Evolutionary conservation across 35 echinoderm and acorn worm genomes (phyloP).

Genomic region (Apostichopus parvimensis): DNA sequence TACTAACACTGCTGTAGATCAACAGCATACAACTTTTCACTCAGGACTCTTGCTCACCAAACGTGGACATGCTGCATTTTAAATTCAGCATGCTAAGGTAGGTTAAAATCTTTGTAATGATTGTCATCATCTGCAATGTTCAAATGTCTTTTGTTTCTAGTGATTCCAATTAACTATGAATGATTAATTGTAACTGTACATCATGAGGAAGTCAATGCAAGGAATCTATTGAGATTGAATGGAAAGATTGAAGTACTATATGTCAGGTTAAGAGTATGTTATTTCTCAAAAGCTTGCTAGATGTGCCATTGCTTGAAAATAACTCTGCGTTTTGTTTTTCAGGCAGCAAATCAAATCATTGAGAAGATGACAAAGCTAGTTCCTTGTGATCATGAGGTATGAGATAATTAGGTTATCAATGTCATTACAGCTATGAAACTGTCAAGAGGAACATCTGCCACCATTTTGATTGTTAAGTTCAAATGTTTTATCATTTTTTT

Average conservation of each 20-base stretch:
- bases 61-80: no score
- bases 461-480: no score
- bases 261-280: no score
- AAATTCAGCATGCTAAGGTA: neutral
- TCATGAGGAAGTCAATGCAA: neutral
- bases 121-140: neutral
- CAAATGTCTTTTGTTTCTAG: neutral
- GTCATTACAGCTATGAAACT: neutral
- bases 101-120: neutral
- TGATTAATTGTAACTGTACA: neutral
- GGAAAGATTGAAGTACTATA: no score
- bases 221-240: no score
- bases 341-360: slow-evolving; percentile 91
- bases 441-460: neutral
- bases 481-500: no score
- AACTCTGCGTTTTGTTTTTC: neutral
- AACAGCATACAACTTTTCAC: no score
- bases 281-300: no score
- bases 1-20: no score
- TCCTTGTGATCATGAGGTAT: slow-evolving; percentile 99
- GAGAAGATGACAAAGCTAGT: slow-evolving; percentile 93
- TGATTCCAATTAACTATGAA: neutral
- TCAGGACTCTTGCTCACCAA: no score
- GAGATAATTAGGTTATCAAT: neutral
- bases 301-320: no score